phyloP scores from a whole-genome alignment of 1,140 invertebrate species.

The Oryctes rhinoceros region DNA sequence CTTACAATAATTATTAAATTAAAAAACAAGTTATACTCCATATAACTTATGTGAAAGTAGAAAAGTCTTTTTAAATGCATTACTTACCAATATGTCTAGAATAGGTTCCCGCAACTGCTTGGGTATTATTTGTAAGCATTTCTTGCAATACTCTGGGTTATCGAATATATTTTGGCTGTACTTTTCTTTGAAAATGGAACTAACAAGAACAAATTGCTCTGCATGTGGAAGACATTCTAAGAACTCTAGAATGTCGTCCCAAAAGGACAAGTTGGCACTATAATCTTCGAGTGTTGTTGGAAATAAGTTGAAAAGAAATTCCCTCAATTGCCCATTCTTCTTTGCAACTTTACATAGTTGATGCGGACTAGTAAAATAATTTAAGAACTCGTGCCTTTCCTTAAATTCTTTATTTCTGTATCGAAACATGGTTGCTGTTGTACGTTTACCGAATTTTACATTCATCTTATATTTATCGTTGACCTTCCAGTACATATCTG shows the following conservation, averaged over 20 bases:
- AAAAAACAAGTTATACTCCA: too few relatives aligned
- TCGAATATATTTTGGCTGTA: background rate
- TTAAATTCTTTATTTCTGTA: background rate
- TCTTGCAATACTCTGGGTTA: background rate
- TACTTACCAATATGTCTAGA: slow-evolving; percentile 1
- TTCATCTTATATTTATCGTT: slow-evolving; percentile 1
- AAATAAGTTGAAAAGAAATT: background rate
- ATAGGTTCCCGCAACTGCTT: background rate
- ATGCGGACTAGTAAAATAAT: background rate
- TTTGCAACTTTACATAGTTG: background rate
- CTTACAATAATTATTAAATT: background rate
- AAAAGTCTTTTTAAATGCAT: background rate
- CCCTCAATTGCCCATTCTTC: background rate
- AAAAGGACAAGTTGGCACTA: background rate
- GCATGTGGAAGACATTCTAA: background rate
- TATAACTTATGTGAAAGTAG: too few relatives aligned
- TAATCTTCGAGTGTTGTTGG: background rate
- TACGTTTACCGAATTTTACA: slow-evolving; percentile 11
- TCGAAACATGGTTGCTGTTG: background rate
- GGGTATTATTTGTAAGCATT: background rate
- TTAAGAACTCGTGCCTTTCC: background rate
- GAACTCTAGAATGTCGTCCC: background rate
- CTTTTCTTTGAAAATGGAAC: background rate
- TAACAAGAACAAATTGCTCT: background rate
- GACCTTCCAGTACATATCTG: background rate